Percentiles rank a stretch among this genome's conserved stretches.
Evolutionary conservation across 2,797 vertebrate species (phyloP).

Genomic region (Lerista edwardsae): DNA sequence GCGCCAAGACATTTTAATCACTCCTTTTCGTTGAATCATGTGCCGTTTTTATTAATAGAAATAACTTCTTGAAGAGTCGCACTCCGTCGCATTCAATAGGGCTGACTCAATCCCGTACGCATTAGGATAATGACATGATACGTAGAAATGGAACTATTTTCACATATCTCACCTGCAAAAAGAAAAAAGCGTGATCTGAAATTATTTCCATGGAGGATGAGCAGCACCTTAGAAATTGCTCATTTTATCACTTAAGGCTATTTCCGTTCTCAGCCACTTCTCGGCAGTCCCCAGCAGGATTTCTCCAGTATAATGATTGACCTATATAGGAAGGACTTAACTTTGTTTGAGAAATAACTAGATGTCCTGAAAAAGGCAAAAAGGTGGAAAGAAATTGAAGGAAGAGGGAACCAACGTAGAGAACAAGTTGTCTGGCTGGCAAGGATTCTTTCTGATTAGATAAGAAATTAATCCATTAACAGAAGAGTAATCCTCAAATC

Average conservation of each 20-base stretch:
- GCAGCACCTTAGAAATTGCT: slow-evolving; percentile 16
- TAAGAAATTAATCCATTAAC: not conserved
- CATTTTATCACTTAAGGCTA: not conserved
- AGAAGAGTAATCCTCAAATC: not conserved
- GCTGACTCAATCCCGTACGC: slow-evolving; percentile 13
- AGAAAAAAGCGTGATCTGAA: not conserved
- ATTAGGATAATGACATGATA: slow-evolving; percentile 42
- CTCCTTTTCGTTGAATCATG: slow-evolving; percentile 41
- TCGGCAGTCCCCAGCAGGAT: not conserved
- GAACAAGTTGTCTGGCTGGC: not conserved
- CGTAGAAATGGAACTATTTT: slow-evolving; percentile 15
- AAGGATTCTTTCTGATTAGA: not conserved
- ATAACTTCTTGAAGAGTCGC: slow-evolving; percentile 24
- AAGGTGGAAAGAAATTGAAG: not conserved
- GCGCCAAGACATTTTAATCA: slow-evolving; percentile 51
- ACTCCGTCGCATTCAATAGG: slow-evolving; percentile 26
- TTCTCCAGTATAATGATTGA: slow-evolving; percentile 7
- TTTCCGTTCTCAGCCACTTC: not conserved
- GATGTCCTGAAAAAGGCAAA: not conserved
- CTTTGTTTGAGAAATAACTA: not conserved
- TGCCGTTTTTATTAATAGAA: slow-evolving; percentile 47
- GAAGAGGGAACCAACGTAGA: not conserved
- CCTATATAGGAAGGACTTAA: not conserved
- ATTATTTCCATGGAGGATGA: slow-evolving; percentile 20
- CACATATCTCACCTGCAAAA: slow-evolving; percentile 19